These are phyloP conservation scores for Coptodon rendalli DNA, from an alignment of 2,113 vertebrate species.

Conservation along the genomic window DNA sequence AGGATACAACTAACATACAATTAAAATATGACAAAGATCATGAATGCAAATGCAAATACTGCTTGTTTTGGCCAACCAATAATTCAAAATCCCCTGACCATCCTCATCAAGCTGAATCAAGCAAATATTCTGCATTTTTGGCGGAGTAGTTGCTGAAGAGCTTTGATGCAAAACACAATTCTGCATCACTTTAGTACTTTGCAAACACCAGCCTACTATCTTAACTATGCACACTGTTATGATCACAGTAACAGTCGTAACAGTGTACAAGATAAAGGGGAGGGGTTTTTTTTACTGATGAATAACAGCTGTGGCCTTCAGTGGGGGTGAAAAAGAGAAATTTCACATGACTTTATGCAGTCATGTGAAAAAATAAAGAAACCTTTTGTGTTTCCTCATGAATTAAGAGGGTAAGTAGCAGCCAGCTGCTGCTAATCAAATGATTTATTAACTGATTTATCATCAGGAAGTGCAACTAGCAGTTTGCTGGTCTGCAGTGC, in stretches of 20 bases:
- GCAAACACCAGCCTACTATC: not conserved
- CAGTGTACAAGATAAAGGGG: not conserved
- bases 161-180: not conserved
- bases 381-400: not conserved
- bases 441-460: not conserved
- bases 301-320: not conserved
- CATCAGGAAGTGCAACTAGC: not conserved
- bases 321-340: not conserved
- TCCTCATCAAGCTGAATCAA: not conserved
- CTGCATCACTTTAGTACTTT: not conserved
- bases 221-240: not conserved
- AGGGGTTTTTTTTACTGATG: not conserved
- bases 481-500: not conserved
- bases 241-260: not conserved
- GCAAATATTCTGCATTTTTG: not conserved
- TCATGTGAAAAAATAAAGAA: not conserved
- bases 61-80: not conserved
- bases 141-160: not conserved
- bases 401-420: not conserved
- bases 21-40: accelerated
- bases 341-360: not conserved
- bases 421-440: not conserved
- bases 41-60: not conserved
- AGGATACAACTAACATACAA: not conserved
- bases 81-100: not conserved